Evolutionary conservation across 2,113 vertebrate genomes (phyloP).

Genomic region (Campylomormyrus numenius): DNA sequence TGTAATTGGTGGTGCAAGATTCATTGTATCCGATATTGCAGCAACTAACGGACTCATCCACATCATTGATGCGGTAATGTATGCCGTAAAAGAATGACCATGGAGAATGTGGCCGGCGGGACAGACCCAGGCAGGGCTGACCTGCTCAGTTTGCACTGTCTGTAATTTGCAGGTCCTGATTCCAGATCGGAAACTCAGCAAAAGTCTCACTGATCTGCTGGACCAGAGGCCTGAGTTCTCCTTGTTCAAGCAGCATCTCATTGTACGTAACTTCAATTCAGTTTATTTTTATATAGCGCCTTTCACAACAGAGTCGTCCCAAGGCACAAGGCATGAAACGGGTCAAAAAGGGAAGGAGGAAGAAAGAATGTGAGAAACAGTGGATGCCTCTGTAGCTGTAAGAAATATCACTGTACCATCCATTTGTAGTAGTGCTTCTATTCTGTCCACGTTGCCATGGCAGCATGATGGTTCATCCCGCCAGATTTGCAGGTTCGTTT

Average conservation of each 20-base stretch:
- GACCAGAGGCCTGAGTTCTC: conserved; percentile 73
- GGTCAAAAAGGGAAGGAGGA: not conserved
- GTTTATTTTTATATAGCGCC: not conserved
- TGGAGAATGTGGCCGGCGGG: too few species aligned
- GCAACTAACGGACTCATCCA: conserved; percentile 85
- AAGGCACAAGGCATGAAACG: not conserved
- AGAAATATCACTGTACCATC: not conserved
- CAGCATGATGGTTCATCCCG: not conserved
- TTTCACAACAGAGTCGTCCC: not conserved
- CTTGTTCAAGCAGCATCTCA: conserved; percentile 71
- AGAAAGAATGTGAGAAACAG: not conserved
- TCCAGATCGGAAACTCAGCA: conserved; percentile 56
- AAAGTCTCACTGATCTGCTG: conserved; percentile 67
- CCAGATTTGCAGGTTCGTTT: not conserved
- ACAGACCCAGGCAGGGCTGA: not conserved
- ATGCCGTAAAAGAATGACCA: not conserved
- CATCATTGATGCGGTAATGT: conserved; percentile 71
- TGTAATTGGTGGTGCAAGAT: conserved; percentile 62
- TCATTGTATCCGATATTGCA: conserved; percentile 59
- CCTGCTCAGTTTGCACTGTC: not conserved
- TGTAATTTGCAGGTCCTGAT: conserved; percentile 66
- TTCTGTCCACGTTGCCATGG: not conserved
- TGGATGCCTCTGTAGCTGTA: not conserved
- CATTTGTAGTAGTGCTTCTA: not conserved
- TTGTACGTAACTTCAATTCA: conserved; percentile 52